Evolutionary conservation across 2,797 vertebrate genomes (phyloP).

Genomic region (Alauda arvensis): DNA sequence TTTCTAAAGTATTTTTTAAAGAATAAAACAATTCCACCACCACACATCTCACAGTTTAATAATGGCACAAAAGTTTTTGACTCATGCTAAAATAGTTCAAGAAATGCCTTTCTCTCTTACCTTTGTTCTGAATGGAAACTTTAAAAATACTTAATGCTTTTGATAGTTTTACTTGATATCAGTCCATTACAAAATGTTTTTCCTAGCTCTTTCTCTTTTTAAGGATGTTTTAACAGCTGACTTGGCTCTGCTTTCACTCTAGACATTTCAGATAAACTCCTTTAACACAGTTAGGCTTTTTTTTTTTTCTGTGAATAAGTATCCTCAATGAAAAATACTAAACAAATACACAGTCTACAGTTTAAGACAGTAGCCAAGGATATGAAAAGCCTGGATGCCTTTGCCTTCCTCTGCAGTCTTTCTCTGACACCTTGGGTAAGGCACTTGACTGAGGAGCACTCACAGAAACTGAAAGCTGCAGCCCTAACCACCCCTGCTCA

Average conservation of each 20-base stretch:
- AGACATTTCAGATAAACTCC: neutral
- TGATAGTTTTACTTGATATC: neutral
- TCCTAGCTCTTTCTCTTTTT: neutral
- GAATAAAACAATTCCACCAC: neutral
- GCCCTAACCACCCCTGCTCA: neutral
- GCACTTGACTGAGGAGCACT: neutral
- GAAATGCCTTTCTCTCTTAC: neutral
- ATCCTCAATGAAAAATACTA: neutral
- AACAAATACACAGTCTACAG: neutral
- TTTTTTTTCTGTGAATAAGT: neutral
- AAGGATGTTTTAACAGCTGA: neutral
- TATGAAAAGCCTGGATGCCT: neutral
- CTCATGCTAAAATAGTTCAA: neutral
- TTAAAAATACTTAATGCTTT: neutral
- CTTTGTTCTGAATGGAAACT: neutral
- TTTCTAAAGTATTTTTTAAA: neutral
- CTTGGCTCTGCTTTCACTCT: neutral
- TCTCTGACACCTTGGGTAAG: neutral
- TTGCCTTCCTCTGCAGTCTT: neutral
- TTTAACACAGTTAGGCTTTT: neutral
- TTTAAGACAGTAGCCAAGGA: neutral
- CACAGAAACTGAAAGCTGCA: neutral
- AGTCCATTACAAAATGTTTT: constrained; percentile 1
- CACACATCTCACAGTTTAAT: neutral
- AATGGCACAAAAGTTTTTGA: neutral